Evolutionary conservation across 2,113 vertebrate species (phyloP).

Genomic region (Dromaius novaehollandiae): DNA sequence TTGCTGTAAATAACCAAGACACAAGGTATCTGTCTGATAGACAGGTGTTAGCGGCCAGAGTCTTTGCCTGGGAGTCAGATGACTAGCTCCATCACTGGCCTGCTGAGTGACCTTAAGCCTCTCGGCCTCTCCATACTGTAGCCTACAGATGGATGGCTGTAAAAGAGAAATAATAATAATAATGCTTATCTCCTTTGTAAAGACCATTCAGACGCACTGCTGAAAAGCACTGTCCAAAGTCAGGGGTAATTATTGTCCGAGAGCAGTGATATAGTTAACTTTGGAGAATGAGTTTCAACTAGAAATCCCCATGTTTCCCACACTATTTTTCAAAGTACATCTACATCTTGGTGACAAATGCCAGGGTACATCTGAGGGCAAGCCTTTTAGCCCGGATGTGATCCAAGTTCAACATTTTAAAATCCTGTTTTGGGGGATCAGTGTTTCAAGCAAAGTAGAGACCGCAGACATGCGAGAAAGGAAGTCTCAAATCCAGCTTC

Average conservation of each 20-base stretch:
- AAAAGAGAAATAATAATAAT: not conserved
- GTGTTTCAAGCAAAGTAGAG: not conserved
- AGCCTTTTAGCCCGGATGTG: not conserved
- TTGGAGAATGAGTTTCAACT: not conserved
- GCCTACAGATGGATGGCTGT: not conserved
- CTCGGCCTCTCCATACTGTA: not conserved
- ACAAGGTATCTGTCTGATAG: not conserved
- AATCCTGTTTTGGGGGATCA: rapidly evolving
- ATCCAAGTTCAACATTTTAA: not conserved
- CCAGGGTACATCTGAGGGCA: not conserved
- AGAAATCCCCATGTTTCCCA: not conserved
- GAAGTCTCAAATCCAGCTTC: not conserved
- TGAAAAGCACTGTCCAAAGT: not conserved
- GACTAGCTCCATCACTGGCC: not conserved
- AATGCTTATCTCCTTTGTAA: not conserved
- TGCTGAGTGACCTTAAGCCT: not conserved
- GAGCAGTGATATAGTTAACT: not conserved
- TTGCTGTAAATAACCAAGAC: not conserved
- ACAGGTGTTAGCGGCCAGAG: not conserved
- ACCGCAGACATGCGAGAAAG: rapidly evolving
- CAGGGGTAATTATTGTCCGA: not conserved
- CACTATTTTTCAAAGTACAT: not conserved
- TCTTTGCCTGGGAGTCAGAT: not conserved
- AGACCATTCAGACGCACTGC: not conserved
- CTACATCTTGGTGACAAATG: not conserved